phyloP scores from a whole-genome alignment of 2,113 vertebrate species.

The Procapra przewalskii region DNA sequence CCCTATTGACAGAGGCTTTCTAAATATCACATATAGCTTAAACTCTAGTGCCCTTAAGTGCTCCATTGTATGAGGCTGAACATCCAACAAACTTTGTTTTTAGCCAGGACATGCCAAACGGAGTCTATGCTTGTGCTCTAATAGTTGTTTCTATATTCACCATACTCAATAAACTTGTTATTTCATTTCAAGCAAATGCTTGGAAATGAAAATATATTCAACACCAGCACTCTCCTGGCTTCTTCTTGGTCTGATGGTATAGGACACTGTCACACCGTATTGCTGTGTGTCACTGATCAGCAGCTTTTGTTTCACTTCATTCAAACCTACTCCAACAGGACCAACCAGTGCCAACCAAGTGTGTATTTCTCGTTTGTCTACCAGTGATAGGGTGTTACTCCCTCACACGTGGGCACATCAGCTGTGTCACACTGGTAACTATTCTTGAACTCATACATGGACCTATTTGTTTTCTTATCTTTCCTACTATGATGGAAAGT shows the following conservation, averaged over 20 bases:
- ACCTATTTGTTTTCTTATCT: constrained; percentile 97
- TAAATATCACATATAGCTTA: constrained; percentile 95
- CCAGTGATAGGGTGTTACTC: constrained; percentile 87
- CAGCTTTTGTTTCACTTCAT: constrained; percentile 94
- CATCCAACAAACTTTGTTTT: constrained; percentile 94
- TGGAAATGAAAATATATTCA: constrained; percentile 97
- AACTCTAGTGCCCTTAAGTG: constrained; percentile 89
- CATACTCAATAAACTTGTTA: constrained; percentile 92
- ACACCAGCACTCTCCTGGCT: constrained; percentile 94
- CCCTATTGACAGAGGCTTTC: constrained; percentile 92
- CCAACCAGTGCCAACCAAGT: constrained; percentile 92
- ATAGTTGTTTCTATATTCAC: constrained; percentile 90
- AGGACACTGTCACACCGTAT: constrained; percentile 93
- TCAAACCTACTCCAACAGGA: constrained; percentile 94
- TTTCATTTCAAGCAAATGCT: constrained; percentile 95
- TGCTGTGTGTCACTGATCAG: constrained; percentile 93
- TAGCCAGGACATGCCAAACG: constrained; percentile 86
- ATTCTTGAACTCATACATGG: constrained; percentile 97
- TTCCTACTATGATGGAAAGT: constrained; percentile 96
- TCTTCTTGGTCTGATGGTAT: constrained; percentile 90
- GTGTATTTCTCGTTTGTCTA: constrained; percentile 88
- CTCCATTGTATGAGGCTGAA: constrained; percentile 91
- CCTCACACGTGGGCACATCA: constrained; percentile 94
- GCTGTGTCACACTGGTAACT: constrained; percentile 94
- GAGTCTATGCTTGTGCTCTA: constrained; percentile 93